phyloP scores from a whole-genome alignment of 2,113 vertebrate genomes.

The Microcebus jonahi region DNA sequence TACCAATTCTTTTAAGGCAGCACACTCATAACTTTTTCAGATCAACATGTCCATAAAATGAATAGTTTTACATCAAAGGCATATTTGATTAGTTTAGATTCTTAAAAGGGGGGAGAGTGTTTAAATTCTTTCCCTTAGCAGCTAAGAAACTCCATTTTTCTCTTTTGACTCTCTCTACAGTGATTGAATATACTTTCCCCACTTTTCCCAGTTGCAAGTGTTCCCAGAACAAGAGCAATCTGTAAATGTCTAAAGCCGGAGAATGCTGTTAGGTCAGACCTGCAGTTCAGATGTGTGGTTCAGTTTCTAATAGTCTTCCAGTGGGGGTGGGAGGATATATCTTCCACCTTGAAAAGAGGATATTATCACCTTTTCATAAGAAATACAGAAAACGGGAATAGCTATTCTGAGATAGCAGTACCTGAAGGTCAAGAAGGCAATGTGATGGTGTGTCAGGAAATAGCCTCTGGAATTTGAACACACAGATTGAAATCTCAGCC shows the following conservation, averaged over 20 bases:
- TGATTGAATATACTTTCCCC: neutral
- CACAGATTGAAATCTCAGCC: neutral
- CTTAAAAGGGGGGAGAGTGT: neutral
- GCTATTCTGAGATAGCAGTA: neutral
- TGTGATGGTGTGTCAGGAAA: neutral
- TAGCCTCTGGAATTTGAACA: no score
- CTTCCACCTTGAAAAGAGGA: neutral
- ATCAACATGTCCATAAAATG: neutral
- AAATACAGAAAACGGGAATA: neutral
- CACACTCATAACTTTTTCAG: neutral
- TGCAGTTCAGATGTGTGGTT: neutral
- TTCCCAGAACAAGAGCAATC: neutral
- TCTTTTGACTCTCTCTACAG: neutral
- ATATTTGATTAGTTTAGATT: constrained; percentile 32
- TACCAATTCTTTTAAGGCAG: neutral
- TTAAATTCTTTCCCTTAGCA: constrained; percentile 25
- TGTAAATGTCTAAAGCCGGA: neutral
- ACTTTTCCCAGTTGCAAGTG: neutral
- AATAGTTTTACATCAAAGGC: neutral
- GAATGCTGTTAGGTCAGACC: neutral
- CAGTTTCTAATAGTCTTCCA: neutral
- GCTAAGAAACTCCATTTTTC: constrained; percentile 25
- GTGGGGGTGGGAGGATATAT: neutral
- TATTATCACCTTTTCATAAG: constrained; percentile 11
- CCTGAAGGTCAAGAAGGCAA: neutral